A percentile compares a stretch with the other conserved stretches of the same genome.
Evolutionary conservation across 2,888 invertebrate genomes (phyloP).

Genomic region (Drosophila picticornis): DNA sequence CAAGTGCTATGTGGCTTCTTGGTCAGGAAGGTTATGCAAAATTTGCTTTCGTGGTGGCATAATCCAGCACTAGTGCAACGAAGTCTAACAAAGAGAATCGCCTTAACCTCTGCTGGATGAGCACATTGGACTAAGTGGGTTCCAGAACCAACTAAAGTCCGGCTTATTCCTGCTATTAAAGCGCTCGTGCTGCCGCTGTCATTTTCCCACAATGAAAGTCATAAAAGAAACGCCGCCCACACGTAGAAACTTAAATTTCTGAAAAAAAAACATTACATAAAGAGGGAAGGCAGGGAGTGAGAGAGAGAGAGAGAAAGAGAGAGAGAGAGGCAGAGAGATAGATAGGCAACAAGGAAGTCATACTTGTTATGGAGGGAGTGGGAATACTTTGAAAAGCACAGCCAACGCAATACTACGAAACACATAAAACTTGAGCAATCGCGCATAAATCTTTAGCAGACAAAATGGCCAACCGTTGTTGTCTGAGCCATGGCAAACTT

Average conservation of each 20-base stretch:
- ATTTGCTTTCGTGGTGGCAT: constrained; percentile 7
- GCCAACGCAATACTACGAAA: constrained; percentile 45
- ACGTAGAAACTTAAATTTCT: constrained; percentile 49
- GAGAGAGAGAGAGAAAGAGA: background rate
- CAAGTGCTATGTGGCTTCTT: constrained; percentile 2
- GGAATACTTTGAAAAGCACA: constrained; percentile 44
- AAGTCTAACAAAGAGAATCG: constrained; percentile 35
- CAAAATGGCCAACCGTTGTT: constrained; percentile 76
- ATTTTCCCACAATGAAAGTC: constrained; percentile 43
- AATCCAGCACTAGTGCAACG: constrained; percentile 21
- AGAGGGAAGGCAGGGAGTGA: background rate
- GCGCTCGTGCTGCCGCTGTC: constrained; percentile 31
- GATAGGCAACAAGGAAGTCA: background rate
- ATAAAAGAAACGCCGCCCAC: constrained; percentile 40
- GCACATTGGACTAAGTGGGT: constrained; percentile 18
- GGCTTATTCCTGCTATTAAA: constrained; percentile 26
- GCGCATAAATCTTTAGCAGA: constrained; percentile 74
- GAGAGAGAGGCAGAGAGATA: background rate
- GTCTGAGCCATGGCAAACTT: constrained; percentile 31
- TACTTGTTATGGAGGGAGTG: background rate
- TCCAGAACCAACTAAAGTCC: constrained; percentile 19
- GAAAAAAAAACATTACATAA: background rate
- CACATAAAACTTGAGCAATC: constrained; percentile 71
- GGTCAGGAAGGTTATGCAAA: constrained; percentile 28
- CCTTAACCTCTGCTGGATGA: constrained; percentile 31